phyloP scores from a whole-genome alignment of 1,140 invertebrate genomes.

The Pentalonia nigronervosa region DNA sequence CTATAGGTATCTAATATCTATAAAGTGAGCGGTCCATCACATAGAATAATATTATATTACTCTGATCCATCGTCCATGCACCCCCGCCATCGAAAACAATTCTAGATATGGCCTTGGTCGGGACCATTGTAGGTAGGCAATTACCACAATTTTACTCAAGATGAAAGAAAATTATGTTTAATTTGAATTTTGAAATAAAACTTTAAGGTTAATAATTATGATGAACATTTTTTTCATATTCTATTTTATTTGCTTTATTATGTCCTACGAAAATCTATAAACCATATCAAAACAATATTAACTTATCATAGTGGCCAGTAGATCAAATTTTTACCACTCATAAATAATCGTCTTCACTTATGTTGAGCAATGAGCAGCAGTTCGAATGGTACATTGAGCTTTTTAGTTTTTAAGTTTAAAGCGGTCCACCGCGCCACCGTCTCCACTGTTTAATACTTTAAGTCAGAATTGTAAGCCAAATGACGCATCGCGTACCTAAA shows the following conservation, averaged over 20 bases:
- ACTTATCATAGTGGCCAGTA: background rate
- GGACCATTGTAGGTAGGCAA: background rate
- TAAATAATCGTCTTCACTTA: background rate
- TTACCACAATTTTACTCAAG: background rate
- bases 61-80: no score
- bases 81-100: no score
- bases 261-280: no score
- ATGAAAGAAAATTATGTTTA: background rate
- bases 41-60: no score
- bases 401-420: background rate
- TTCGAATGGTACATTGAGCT: background rate
- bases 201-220: no score
- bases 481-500: no score
- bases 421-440: no score
- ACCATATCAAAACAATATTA: background rate
- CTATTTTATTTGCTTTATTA: background rate
- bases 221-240: background rate
- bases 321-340: background rate
- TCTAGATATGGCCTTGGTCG: background rate
- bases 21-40: no score
- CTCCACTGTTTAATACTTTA: background rate
- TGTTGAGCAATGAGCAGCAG: background rate
- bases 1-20: no score
- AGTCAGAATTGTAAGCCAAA: background rate
- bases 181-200: background rate